phyloP scores from a whole-genome alignment of 2,797 vertebrate genomes.

The Synaphobranchus kaupii region DNA sequence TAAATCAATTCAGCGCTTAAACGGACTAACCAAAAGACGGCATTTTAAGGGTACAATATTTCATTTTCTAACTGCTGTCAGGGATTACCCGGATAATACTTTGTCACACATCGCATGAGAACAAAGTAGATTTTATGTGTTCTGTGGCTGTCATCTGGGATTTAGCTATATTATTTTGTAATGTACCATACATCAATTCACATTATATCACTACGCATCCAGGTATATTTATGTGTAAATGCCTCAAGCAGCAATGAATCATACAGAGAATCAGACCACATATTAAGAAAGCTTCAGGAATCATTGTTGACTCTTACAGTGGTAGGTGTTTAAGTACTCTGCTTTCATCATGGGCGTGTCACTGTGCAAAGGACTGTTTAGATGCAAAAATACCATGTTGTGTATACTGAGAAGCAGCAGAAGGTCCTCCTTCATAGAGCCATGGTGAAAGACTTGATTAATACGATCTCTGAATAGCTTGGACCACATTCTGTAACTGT shows the following conservation, averaged over 20 bases:
- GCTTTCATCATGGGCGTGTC: not conserved
- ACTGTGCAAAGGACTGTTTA: not conserved
- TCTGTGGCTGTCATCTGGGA: not conserved
- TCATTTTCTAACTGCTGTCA: constrained; percentile 42
- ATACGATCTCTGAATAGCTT: constrained; percentile 60
- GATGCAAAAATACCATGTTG: constrained; percentile 8
- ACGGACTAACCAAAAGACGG: constrained; percentile 32
- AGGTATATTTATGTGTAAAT: not conserved
- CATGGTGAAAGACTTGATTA: constrained; percentile 67
- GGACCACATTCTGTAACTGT: constrained; percentile 63
- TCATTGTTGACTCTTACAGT: not conserved
- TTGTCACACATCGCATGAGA: constrained; percentile 38
- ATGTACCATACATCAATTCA: not conserved
- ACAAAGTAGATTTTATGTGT: constrained; percentile 38
- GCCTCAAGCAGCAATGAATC: too few species aligned
- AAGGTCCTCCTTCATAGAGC: constrained; percentile 54
- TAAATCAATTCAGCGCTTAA: constrained; percentile 43
- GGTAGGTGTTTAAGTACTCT: not conserved
- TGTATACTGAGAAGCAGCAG: constrained; percentile 43
- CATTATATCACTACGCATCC: not conserved
- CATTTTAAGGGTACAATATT: constrained; percentile 50
- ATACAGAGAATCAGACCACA: not conserved
- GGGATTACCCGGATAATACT: constrained; percentile 45
- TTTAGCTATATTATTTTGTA: not conserved
- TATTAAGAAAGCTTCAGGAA: not conserved